Evolutionary conservation across 2,797 vertebrate species (phyloP).

Genomic region (Sebastolobus altivelis): DNA sequence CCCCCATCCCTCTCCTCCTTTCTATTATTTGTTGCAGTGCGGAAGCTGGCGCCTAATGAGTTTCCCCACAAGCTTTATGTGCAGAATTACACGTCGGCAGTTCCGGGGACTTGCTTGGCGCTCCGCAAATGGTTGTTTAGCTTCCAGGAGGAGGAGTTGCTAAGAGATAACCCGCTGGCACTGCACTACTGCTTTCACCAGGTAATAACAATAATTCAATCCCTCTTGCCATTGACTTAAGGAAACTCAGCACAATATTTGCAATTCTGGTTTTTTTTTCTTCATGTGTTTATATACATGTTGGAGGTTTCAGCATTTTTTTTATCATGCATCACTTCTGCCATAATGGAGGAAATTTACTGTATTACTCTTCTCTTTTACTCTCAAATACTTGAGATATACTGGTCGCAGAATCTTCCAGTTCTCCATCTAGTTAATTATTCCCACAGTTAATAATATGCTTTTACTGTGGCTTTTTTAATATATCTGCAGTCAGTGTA

Average conservation of each 20-base stretch:
- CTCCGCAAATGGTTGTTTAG: slow-evolving; percentile 98
- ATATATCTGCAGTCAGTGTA: not conserved
- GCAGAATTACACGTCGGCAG: slow-evolving; percentile 97
- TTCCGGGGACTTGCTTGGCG: slow-evolving; percentile 95
- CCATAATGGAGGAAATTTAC: not conserved
- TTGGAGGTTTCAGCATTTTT: slow-evolving; percentile 13
- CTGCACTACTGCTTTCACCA: slow-evolving; percentile 95
- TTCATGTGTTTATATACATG: not conserved
- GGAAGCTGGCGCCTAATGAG: slow-evolving; percentile 96
- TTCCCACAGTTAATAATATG: not conserved
- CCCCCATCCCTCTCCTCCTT: slow-evolving; percentile 17
- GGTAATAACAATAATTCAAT: slow-evolving; percentile 66
- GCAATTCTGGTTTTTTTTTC: not conserved
- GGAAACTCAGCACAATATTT: slow-evolving; percentile 6
- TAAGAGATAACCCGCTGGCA: slow-evolving; percentile 95
- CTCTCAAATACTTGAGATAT: not conserved
- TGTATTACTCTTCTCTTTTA: not conserved
- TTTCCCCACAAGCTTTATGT: slow-evolving; percentile 99
- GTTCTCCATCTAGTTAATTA: not conserved
- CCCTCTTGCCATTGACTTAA: not conserved
- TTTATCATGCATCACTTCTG: not conserved
- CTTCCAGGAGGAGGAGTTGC: slow-evolving; percentile 93
- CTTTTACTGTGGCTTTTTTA: not conserved
- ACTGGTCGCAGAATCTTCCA: not conserved
- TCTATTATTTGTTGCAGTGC: slow-evolving; percentile 82